Evolutionary conservation across 2,888 invertebrate species (phyloP), one percentile per base, ranked within the genome.

Genomic region (Lithophane ornitopus): DNA sequence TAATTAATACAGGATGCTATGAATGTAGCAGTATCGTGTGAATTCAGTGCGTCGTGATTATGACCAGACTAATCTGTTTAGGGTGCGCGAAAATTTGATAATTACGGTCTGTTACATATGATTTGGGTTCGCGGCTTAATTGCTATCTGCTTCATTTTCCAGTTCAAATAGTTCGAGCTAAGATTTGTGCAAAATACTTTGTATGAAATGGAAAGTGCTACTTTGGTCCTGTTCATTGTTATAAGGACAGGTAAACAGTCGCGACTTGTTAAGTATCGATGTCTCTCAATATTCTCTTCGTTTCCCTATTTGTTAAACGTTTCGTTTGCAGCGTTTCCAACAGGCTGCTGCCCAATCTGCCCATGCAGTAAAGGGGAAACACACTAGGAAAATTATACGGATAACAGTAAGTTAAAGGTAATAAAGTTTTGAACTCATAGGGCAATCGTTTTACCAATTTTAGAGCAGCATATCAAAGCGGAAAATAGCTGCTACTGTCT

Each of bases 51-150:
- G 66, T 68, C 63, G 44, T 81, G 72, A 72, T 76, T 80, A 70
- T 67, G 67, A 22, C 54, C 44, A 26, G 28, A 49, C 44, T 76
- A 84, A 82, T 80, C 76, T 59, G 76, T 73, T 84, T 84, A 70
- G 72, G 58, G 59, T 34, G 34, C 16, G 67, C 56, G 70, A 63
- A 73, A 41, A 77, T 85, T 83, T 70, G 65, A 66, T 77, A 70
- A 80, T 44, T 68, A 82, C 83, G 71, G 71, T 59, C 41, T 68
- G 52, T 26, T 68, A 56, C 59, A 68, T 77, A 82, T 78, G 78
- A 78, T 63, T 78, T 71, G 62, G 62, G 68, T 63, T 46, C 44
- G 16, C 44, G 19, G 44, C 56, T 41, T 68, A 65, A 82, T 71
- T 82, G 67, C 22, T 71, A 59, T 68, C 22, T 66, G 49, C 19